phyloP scores from a whole-genome alignment of 1,140 invertebrate genomes.

The Gryon sp. region DNA sequence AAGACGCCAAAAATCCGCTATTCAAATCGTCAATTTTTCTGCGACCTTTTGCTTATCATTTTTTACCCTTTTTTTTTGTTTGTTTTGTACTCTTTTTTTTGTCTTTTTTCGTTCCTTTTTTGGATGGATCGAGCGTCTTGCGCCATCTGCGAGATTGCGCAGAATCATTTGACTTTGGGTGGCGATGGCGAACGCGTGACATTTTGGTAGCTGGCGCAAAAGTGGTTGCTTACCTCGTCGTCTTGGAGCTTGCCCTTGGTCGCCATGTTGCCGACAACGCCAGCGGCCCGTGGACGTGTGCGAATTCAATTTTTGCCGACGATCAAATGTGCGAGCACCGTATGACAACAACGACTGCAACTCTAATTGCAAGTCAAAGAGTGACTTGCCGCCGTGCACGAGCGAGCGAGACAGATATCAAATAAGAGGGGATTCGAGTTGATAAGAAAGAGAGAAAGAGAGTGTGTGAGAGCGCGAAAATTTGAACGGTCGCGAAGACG shows the following conservation, averaged over 20 bases:
- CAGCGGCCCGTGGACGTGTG: constrained; percentile 45
- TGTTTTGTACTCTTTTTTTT: too few species aligned
- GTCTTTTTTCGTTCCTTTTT: too few species aligned
- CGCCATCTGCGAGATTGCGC: constrained; percentile 8
- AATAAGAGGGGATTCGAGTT: background rate
- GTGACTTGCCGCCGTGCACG: too few species aligned
- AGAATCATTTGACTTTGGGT: background rate
- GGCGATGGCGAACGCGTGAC: background rate
- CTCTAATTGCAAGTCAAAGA: too few species aligned
- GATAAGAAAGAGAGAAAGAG: too few species aligned
- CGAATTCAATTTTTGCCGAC: background rate
- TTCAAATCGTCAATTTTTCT: too few species aligned
- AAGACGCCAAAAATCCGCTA: too few species aligned
- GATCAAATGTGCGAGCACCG: too few species aligned
- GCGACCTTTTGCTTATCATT: too few species aligned
- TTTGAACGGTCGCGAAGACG: background rate
- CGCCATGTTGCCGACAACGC: constrained; percentile 77
- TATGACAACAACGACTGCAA: too few species aligned
- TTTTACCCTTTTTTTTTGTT: too few species aligned
- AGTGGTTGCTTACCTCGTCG: constrained; percentile 77
- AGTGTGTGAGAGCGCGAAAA: constrained; percentile 8
- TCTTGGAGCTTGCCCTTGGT: constrained; percentile 72
- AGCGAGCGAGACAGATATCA: too few species aligned
- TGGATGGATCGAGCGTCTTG: background rate
- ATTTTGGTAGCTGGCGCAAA: background rate